Base-by-base conservation (phyloP, 2,113 vertebrate species). In the Sceloporus tristichus region DNA sequence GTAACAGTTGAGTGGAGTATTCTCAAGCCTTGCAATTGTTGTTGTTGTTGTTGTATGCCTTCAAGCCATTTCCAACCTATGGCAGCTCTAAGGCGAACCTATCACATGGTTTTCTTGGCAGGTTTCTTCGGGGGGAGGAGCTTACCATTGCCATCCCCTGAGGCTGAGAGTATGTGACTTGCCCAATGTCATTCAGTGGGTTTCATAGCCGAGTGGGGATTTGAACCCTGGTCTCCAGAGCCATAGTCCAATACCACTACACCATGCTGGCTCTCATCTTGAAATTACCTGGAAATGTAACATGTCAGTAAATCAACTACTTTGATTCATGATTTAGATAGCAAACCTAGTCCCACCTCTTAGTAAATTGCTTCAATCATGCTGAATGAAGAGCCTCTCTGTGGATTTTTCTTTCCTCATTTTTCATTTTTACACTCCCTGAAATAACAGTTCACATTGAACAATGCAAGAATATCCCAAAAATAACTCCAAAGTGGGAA, bases 391-490 rank as follows among this genome's bases (percentile, higher is more conserved):
- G 53, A 29, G 42, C 42, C 7, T 79, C 62, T 75, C 34, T 25
- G 21, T 77, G 9, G 25, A 48, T 54, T 1, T 54, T 62, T 48
- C 40, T 11, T 84, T 4, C 4, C 4, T 14, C 27, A 53, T 19
- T 9, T 21, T 66, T 42, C 16, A 21, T 82, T 48, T 66, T 29
- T 75, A 29, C 1, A 34, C 5, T 3, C 38, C 48, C 79, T 78
- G 53, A 53, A 62, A 73, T 62, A 40, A 76, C 9, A 59, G 14
- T 0, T 13, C 48, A 2, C 16, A 4, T 1, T 75, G 40, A 0
- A 23, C 9, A 4, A 5, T 0, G 9, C 21, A 0, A 59, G 59
- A 66, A 53, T 16, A 0, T 40, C 8, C 27, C 71, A 2, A 48
- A 29, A 54, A 53, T 74, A 38, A 40, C 68, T 84, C 66, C 25